phyloP scores from a whole-genome alignment of 2,888 invertebrate species.

The Pomacea canaliculata region DNA sequence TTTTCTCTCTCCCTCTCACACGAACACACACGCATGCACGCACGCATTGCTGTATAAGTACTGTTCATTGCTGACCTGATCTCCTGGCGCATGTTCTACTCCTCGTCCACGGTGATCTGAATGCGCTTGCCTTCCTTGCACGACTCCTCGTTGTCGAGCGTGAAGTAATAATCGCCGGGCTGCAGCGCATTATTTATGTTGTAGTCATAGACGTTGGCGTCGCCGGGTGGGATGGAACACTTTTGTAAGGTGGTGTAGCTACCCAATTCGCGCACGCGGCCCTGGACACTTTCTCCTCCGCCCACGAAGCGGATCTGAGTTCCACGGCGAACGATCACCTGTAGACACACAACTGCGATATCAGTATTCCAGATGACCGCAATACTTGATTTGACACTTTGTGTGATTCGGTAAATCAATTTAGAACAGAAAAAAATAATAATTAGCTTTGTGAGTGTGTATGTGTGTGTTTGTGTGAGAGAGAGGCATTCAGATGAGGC shows the following conservation, averaged over 20 bases:
- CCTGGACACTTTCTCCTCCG: constrained; percentile 4
- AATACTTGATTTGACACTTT: no score
- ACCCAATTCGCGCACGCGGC: constrained; percentile 27
- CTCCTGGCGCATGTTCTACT: not conserved
- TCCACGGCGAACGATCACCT: constrained; percentile 32
- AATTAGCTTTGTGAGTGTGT: no score
- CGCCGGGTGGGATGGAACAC: constrained; percentile 36
- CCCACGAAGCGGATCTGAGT: constrained; percentile 32
- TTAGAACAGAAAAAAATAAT: no score
- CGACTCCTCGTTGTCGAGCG: constrained; percentile 8
- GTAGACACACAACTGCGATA: not conserved
- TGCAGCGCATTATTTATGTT: constrained; percentile 16
- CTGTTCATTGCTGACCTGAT: no score
- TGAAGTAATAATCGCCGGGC: constrained; percentile 36
- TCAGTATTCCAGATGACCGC: not conserved
- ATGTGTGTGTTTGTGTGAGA: no score
- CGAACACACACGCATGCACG: not conserved
- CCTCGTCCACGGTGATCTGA: constrained; percentile 13
- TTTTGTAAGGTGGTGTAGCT: constrained; percentile 29
- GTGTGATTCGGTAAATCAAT: not conserved
- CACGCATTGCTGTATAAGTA: not conserved
- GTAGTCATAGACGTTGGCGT: constrained; percentile 28
- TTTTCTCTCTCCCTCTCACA: not conserved
- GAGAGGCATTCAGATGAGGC: not conserved
- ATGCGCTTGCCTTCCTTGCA: constrained; percentile 19